These are phyloP conservation scores for Stylophora pistillata DNA, from an alignment of 64 coral and sea anemone species.

Conservation along the genomic window DNA sequence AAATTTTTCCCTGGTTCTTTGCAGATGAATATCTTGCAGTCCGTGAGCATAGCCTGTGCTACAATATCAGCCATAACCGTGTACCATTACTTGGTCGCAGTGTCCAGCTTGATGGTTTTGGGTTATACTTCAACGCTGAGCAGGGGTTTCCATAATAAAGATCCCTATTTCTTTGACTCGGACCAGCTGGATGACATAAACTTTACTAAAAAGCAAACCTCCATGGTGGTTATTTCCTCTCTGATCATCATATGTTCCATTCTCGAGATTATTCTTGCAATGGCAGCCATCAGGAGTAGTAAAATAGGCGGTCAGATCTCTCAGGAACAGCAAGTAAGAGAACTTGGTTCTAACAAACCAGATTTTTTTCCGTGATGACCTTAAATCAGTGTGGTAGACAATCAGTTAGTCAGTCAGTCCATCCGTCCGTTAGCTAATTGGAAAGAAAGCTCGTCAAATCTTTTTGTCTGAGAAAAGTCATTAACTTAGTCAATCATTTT, in stretches of 20 bases:
- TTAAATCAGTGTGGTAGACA: no score
- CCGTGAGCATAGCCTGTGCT: neutral
- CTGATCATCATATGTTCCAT: neutral
- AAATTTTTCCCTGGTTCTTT: neutral
- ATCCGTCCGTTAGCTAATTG: no score
- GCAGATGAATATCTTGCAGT: neutral
- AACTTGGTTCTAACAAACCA: neutral
- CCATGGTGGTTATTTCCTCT: neutral
- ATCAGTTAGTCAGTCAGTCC: no score
- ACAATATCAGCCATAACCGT: neutral
- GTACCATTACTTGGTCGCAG: neutral
- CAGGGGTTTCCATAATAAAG: no score
- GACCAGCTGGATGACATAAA: neutral
- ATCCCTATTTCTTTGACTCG: neutral
- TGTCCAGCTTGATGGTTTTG: no score
- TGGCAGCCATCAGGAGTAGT: neutral
- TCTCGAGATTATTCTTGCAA: neutral
- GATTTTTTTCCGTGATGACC: neutral
- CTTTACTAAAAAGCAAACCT: neutral
- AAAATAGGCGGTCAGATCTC: neutral
- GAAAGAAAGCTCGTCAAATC: no score
- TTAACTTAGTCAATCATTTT: no score
- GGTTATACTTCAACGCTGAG: no score
- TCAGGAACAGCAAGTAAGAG: neutral
- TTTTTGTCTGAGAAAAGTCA: no score